Percentiles rank a stretch among this genome's conserved stretches.
phyloP scores from a whole-genome alignment of 2,113 vertebrate species.

The Bothrops jararaca region DNA sequence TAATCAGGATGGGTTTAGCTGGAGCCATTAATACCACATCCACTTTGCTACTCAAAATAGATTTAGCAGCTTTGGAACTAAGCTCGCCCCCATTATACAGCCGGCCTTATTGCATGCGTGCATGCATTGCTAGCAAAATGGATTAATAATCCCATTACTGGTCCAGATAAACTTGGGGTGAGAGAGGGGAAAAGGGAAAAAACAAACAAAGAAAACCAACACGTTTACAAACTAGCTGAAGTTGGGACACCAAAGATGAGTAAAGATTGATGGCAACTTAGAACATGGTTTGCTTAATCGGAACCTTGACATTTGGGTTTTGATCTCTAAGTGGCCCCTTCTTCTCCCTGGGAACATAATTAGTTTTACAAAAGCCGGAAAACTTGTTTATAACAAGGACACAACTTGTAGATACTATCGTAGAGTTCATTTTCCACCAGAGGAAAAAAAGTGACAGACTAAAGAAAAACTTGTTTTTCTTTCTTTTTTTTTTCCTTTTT shows the following conservation, averaged over 20 bases:
- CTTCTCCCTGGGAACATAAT: slow-evolving; percentile 37
- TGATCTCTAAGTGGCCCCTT: slow-evolving; percentile 36
- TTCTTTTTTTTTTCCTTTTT: not conserved
- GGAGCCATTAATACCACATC: slow-evolving; percentile 40
- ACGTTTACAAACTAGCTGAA: slow-evolving; percentile 54
- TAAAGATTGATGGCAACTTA: not conserved
- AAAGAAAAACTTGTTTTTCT: not conserved
- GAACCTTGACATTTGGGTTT: slow-evolving; percentile 12
- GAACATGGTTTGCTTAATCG: too few species aligned
- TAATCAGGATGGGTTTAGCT: slow-evolving; percentile 8
- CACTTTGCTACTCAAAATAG: slow-evolving; percentile 27
- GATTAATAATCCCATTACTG: slow-evolving; percentile 65
- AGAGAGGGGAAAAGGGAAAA: not conserved
- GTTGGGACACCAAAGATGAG: slow-evolving; percentile 50
- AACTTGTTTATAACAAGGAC: not conserved
- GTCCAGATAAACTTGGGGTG: slow-evolving; percentile 55
- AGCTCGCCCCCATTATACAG: slow-evolving; percentile 45
- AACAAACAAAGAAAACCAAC: not conserved
- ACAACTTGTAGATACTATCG: not conserved
- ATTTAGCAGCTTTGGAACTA: slow-evolving; percentile 35
- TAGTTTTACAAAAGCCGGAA: slow-evolving; percentile 22
- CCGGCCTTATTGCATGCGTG: slow-evolving; percentile 55
- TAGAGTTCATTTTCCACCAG: accelerated
- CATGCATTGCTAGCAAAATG: slow-evolving; percentile 54
- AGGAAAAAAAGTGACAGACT: slow-evolving; percentile 20